Evolutionary conservation across 2,888 invertebrate species (phyloP).

Genomic region (Resseliella maxima): DNA sequence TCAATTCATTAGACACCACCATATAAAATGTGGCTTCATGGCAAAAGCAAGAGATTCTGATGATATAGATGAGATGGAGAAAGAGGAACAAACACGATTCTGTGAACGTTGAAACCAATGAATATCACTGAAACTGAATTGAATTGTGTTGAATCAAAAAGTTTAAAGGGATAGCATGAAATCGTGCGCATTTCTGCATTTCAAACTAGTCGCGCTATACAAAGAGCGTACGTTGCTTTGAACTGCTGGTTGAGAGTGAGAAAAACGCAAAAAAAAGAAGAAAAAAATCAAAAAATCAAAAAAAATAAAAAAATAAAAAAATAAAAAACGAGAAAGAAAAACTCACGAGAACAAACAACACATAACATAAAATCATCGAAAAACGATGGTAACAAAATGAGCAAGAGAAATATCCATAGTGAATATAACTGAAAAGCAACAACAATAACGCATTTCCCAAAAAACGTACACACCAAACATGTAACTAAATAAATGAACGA

Average conservation of each 20-base stretch:
- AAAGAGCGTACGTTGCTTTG: background rate
- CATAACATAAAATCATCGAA: background rate
- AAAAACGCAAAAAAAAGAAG: background rate
- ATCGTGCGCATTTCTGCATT: slow-evolving; percentile 9
- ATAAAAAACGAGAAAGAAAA: too few relatives aligned
- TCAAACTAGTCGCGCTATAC: background rate
- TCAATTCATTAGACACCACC: slow-evolving; percentile 12
- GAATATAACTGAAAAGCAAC: slow-evolving; percentile 20
- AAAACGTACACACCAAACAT: slow-evolving; percentile 33
- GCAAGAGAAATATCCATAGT: background rate
- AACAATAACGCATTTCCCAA: background rate
- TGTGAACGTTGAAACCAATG: background rate
- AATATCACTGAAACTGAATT: background rate
- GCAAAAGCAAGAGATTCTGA: background rate
- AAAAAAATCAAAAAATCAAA: too few relatives aligned
- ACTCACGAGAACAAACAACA: background rate
- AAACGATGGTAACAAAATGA: background rate
- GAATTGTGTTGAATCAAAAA: background rate
- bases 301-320: too few relatives aligned
- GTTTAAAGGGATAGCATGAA: background rate
- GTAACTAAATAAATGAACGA: slow-evolving; percentile 29
- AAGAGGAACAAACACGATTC: background rate
- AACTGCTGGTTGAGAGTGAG: background rate
- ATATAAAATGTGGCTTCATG: background rate
- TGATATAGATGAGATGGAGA: background rate